phyloP scores from a whole-genome alignment of 2,113 vertebrate genomes.

The Callithrix jacchus region DNA sequence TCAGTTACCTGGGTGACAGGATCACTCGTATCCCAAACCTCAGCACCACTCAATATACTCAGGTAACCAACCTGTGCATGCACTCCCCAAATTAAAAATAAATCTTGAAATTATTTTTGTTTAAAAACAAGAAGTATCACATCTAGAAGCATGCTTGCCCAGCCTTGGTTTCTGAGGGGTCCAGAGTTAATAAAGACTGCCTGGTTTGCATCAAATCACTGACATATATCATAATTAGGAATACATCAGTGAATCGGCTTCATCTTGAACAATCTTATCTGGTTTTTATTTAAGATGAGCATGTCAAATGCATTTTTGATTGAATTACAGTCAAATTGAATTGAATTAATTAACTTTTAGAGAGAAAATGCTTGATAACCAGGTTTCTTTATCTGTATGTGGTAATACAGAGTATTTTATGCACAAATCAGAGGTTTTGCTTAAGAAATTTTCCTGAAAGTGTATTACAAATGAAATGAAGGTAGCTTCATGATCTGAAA shows the following conservation, averaged over 20 bases:
- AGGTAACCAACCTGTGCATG: no score
- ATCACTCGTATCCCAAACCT: no score
- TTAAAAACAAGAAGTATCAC: no score
- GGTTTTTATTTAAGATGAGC: constrained; percentile 39
- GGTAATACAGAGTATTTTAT: not conserved
- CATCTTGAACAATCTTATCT: not conserved
- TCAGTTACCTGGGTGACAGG: no score
- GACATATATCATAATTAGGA: constrained; percentile 37
- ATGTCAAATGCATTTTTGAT: constrained; percentile 7
- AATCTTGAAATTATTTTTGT: no score
- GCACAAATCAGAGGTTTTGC: not conserved
- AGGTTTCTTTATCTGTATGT: constrained; percentile 4
- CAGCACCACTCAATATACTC: no score
- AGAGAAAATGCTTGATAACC: not conserved
- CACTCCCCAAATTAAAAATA: no score
- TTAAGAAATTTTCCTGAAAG: not conserved
- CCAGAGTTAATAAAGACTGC: not conserved
- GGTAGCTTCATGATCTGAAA: not conserved
- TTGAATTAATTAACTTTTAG: constrained; percentile 16
- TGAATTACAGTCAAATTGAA: constrained; percentile 49
- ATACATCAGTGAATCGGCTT: not conserved
- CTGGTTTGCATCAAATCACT: not conserved
- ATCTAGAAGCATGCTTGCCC: not conserved
- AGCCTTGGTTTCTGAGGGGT: not conserved
- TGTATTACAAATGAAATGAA: not conserved